Conservation (phyloP, 1,140 invertebrate species). For the Micrasema minimum region DNA sequence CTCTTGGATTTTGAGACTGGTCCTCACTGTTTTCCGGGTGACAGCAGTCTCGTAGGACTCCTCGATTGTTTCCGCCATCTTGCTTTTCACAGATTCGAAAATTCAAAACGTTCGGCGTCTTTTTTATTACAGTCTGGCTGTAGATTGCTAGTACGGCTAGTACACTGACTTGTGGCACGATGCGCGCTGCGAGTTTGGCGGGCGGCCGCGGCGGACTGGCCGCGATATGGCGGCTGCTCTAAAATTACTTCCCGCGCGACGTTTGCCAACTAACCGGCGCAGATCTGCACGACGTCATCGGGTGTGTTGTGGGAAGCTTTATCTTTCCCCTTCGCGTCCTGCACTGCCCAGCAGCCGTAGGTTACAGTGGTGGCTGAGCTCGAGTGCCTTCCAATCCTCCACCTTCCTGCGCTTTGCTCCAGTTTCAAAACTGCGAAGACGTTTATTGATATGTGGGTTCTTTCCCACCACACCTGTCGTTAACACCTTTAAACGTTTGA, state of each 20-base stretch:
- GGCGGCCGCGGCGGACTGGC: conserved; percentile 48
- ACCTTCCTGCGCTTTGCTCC: not conserved
- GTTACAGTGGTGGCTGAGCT: not conserved
- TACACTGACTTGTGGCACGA: conserved; percentile 43
- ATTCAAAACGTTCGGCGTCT: conserved; percentile 27
- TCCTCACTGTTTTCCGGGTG: conserved; percentile 72
- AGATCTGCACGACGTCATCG: conserved; percentile 8
- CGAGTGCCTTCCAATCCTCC: not conserved
- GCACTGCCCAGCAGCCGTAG: not conserved
- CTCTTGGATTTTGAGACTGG: conserved; percentile 75
- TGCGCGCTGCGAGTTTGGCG: conserved; percentile 45
- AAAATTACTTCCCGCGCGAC: conserved; percentile 46
- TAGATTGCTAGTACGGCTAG: no score
- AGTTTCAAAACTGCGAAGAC: not conserved
- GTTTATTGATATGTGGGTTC: no score
- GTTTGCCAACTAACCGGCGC: conserved; percentile 25
- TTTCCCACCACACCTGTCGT: no score
- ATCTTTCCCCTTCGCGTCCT: not conserved
- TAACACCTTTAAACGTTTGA: no score
- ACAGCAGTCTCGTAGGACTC: conserved; percentile 70
- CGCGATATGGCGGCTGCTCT: conserved; percentile 21
- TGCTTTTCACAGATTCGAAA: conserved; percentile 30
- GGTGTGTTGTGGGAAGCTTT: not conserved
- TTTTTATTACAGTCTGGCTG: conserved; percentile 25
- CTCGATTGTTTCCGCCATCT: conserved; percentile 68